phyloP scores from a whole-genome alignment of 2,888 invertebrate species.

The Rhagophthalmus giganteus region DNA sequence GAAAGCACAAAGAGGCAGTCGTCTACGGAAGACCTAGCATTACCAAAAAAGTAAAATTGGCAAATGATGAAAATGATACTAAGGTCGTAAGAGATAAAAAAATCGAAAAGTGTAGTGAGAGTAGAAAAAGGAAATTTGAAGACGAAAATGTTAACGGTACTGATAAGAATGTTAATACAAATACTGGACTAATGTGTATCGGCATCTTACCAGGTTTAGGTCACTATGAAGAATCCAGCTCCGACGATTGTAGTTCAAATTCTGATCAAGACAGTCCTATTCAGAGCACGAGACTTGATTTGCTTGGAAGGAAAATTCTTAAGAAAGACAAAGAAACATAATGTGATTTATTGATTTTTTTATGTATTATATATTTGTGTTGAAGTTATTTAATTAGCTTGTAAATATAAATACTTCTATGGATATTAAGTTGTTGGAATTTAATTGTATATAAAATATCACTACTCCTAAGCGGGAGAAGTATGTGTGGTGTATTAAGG shows the following conservation, averaged over 20 bases:
- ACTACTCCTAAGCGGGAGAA: no score
- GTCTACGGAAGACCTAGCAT: no score
- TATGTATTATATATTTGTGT: background rate
- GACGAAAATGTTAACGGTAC: background rate
- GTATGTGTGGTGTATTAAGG: no score
- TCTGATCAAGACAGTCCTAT: slow-evolving; percentile 66
- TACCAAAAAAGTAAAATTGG: slow-evolving; percentile 22
- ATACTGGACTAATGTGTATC: slow-evolving; percentile 65
- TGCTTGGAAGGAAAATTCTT: slow-evolving; percentile 40
- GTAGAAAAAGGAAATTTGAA: background rate
- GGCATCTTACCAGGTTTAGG: slow-evolving; percentile 85
- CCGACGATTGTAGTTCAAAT: slow-evolving; percentile 68
- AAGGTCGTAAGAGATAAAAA: no score
- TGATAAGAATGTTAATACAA: slow-evolving; percentile 14
- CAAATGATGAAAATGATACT: slow-evolving; percentile 26
- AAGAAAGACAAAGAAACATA: slow-evolving; percentile 34
- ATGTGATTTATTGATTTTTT: background rate
- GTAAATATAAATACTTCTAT: no score
- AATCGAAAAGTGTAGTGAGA: slow-evolving; percentile 10
- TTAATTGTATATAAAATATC: no score
- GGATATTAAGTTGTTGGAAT: no score
- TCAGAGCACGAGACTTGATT: slow-evolving; percentile 37
- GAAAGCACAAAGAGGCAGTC: slow-evolving; percentile 54
- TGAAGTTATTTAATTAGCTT: background rate
- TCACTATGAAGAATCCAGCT: slow-evolving; percentile 73